Percentiles rank a stretch among this genome's conserved stretches.
These are phyloP conservation scores for Drosophila parvula DNA, from an alignment of 1,140 invertebrate genomes.

Conservation along the genomic window DNA sequence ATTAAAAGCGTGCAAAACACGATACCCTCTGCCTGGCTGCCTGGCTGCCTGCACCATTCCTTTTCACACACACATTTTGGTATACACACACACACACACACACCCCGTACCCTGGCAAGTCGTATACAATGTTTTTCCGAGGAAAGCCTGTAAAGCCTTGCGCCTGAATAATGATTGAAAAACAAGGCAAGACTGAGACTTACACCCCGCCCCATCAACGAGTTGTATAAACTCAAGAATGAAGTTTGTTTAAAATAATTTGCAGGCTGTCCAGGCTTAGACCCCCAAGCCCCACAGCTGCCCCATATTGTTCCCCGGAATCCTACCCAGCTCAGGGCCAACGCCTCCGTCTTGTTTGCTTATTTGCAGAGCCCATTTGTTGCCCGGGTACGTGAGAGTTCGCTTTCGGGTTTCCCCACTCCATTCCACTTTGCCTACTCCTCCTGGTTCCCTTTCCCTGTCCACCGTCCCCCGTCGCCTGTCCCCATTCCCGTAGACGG, in stretches of 20 bases:
- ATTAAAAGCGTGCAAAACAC: constrained; percentile 82
- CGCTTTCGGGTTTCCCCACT: background rate
- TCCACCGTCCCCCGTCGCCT: background rate
- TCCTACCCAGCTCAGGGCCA: constrained; percentile 29
- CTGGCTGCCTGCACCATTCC: constrained; percentile 10
- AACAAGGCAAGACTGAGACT: constrained; percentile 63
- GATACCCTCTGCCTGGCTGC: constrained; percentile 51
- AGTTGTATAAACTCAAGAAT: constrained; percentile 78
- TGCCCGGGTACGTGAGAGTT: constrained; percentile 64
- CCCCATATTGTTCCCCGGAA: constrained; percentile 12
- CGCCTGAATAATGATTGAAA: constrained; percentile 81
- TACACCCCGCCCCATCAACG: constrained; percentile 20
- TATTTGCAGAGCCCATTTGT: constrained; percentile 79
- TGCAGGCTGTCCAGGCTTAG: constrained; percentile 73
- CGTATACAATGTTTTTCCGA: constrained; percentile 69
- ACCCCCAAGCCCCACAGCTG: background rate
- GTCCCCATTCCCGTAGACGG: constrained; percentile 5
- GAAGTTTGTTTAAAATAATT: constrained; percentile 81
- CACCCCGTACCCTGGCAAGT: constrained; percentile 33
- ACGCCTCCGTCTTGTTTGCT: constrained; percentile 65
- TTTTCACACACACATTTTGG: constrained; percentile 10
- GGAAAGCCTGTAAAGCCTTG: constrained; percentile 75
- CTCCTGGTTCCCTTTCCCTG: too few species aligned
- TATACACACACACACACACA: constrained; percentile 19
- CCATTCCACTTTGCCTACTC: background rate